Evolutionary conservation across 37 sponge, comb jelly and placozoan genomes (phyloP), one percentile per base, ranked within the genome.

Genomic region (Geodia barretti): DNA sequence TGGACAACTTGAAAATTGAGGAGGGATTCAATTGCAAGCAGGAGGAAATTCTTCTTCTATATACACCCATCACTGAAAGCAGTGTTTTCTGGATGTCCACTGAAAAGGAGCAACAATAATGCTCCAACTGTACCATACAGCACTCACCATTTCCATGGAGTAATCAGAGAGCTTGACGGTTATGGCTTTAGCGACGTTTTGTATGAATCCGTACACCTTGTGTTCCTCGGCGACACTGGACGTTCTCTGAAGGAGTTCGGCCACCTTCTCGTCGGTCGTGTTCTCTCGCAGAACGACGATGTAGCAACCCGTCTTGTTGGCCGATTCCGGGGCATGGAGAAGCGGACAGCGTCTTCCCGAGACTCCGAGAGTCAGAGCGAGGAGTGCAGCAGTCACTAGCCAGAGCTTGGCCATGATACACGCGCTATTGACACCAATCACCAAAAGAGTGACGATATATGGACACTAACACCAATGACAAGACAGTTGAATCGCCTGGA

Each of bases 291-390:
- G 84, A 8, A 67, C 67, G 5, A 88, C 89, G 4, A 88, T 77
- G 62, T 73, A 83, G 70, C 74, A 71, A 1, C 89, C 89, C 1
- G 89, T 83, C 77, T 77, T 83, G 25, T 78, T 76, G 21, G 47
- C 73, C 29, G 32, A 79, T 28, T 78, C 71, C 1, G 60, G 0
- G 1, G 79, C 83, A 1, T 72, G 82, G 40, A 83, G 58, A 30
- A 88, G n/a, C 21, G 89, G 89, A 25, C 84, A 71, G 17, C 59
- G 72, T 36, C 82, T 70, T 47, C 26, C 78, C 41, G n/a, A 64
- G 14, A 1, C 23, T 9, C 39, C 35, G 25, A 23, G 32, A 21
- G 23, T 7, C 62, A 35, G 26, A 8, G 11, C 9, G 37, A 79
- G 60, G 21, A 54, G 34, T 39, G 4, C 62, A 28, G 62, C 63